Conservation (phyloP, 2,797 vertebrate species). For the Psittacula echo region DNA sequence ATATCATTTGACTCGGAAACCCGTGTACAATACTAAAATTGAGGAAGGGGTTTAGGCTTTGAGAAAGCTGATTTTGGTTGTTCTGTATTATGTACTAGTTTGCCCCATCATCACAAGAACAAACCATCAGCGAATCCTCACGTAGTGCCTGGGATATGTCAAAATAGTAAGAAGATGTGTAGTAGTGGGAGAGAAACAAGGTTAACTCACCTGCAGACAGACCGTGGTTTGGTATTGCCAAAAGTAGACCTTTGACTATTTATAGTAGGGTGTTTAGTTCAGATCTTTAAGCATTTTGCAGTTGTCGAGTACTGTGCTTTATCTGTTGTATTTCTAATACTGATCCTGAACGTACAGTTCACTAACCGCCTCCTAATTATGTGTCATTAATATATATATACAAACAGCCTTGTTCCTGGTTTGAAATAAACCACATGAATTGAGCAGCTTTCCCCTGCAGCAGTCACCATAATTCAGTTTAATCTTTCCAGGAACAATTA, state of each 20-base stretch:
- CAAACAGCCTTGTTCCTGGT: background rate
- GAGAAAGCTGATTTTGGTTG: background rate
- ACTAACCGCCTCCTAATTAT: background rate
- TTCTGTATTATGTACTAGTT: background rate
- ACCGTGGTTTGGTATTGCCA: background rate
- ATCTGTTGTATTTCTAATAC: background rate
- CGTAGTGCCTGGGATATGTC: background rate
- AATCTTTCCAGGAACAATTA: background rate
- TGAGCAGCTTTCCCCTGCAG: background rate
- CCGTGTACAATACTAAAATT: background rate
- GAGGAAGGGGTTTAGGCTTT: background rate
- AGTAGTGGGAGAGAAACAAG: background rate
- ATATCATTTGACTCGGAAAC: background rate
- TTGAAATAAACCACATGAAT: background rate
- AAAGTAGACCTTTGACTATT: background rate
- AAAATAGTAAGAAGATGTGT: background rate
- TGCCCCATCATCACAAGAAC: background rate
- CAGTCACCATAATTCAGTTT: background rate
- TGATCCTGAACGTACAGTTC: background rate
- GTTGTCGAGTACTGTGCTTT: background rate
- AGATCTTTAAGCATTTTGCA: background rate
- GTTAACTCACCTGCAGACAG: background rate
- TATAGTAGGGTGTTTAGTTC: background rate
- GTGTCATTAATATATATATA: background rate
- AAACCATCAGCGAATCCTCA: background rate